Base-by-base conservation (phyloP, 2,888 invertebrate genomes). In the Salpingus planirostris region DNA sequence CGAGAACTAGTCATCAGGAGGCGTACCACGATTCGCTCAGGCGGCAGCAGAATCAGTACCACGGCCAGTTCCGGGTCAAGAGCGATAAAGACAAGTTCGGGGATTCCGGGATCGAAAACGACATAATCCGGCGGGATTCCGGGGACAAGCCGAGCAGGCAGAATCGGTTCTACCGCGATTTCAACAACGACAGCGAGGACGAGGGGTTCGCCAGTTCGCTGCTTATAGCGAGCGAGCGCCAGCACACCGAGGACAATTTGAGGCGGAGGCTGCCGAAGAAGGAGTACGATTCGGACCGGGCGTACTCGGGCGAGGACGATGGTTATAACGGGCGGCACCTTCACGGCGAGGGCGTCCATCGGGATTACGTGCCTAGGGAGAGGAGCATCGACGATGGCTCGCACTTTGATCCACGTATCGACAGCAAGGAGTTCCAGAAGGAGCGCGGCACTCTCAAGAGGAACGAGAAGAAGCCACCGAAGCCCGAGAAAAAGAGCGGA, bases 41-140 rank as follows among this genome's bases (percentile, higher is more conserved):
- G 24, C 69, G 77, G 43, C 67, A 70, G 36, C 57, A 70, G 25
- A 46, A 44, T 27, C 24, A 24, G 2, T 10, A 31, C 7, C 18
- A 15, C n/a, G 21, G 10, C 3, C 12, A 18, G 15, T 26, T n/a
- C 5, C 15, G 15, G 15, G n/a, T n/a, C n/a, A n/a, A n/a, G n/a
- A 27, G 8, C 15, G 27, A 27, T 27, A 27, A 27, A 22, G 80
- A 74, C 50, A 70, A 77, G 31, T 66, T 80, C 29, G 79, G 77
- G 2, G 85, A 86, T 64, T 86, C 85, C 0, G 85, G 86, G 1
- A 85, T 85, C 42, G 85, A 85, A 54, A 84, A 85, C 46, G 85
- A 86, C 59, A 46, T 50, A n/a, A 81, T 81, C 50, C 72, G 82
- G 29, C 73, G 82, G 41, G 82, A 83, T 49, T 80, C 81, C 1